phyloP scores from a whole-genome alignment of 1,140 invertebrate species.

The Drosophila prosaltans region DNA sequence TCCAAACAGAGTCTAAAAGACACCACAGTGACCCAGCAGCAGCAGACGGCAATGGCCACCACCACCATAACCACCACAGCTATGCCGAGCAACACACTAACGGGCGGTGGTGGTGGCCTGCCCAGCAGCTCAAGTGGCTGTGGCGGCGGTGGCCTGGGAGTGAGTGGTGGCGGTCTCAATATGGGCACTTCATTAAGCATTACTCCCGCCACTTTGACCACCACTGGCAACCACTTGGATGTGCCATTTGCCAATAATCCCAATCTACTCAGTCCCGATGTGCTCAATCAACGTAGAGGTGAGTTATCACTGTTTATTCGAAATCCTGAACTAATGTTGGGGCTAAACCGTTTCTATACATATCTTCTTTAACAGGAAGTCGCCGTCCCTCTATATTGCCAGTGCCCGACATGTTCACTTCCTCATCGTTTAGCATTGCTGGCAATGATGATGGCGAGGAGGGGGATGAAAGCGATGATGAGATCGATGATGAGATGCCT shows the following conservation, averaged over 20 bases:
- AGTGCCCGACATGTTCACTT: conserved; percentile 94
- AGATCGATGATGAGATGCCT: conserved; percentile 93
- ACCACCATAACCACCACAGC: conserved; percentile 71
- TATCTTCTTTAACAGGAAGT: conserved; percentile 85
- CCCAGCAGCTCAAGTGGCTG: conserved; percentile 27
- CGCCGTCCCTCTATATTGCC: conserved; percentile 93
- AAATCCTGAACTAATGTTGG: too few relatives aligned
- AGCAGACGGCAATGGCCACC: conserved; percentile 63
- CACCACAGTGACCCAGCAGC: conserved; percentile 63
- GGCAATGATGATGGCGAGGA: conserved; percentile 89
- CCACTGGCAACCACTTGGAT: conserved; percentile 89
- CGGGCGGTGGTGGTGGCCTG: conserved; percentile 37
- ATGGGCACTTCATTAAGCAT: conserved; percentile 60
- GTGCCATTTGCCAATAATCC: conserved; percentile 90
- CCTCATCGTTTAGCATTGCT: conserved; percentile 89
- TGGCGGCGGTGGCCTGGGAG: conserved; percentile 47
- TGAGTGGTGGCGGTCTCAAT: conserved; percentile 41
- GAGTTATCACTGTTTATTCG: conserved; percentile 28
- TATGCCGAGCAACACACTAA: conserved; percentile 48
- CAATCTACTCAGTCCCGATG: conserved; percentile 91
- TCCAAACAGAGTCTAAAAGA: conserved; percentile 82
- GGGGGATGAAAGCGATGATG: conserved; percentile 93
- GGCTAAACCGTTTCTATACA: too few relatives aligned
- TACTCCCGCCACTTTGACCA: conserved; percentile 63
- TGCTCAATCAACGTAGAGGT: conserved; percentile 90